Percentiles rank a stretch among this genome's conserved stretches.
These are phyloP conservation scores for Himantopus leucocephalus DNA, from an alignment of 2,113 vertebrate species.

Conservation along the genomic window DNA sequence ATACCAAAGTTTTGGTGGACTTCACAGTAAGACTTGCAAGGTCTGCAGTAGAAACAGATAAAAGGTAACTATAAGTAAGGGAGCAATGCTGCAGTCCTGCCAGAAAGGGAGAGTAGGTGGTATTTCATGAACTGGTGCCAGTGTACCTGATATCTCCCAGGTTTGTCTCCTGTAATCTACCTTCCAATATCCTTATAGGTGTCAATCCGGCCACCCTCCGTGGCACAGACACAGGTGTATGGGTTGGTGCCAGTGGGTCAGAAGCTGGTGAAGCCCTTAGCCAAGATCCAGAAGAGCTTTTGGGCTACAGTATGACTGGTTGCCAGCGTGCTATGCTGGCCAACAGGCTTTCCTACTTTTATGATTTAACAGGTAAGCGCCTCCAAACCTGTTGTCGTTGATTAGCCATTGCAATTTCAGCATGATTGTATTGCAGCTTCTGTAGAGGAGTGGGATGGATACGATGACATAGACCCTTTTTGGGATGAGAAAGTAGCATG, in stretches of 20 bases:
- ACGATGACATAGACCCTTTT: background rate
- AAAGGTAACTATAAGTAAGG: background rate
- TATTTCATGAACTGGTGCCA: background rate
- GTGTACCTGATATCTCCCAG: background rate
- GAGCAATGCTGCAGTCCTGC: background rate
- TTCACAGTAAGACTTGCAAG: background rate
- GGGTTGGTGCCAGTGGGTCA: conserved; percentile 90
- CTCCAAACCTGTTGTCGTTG: background rate
- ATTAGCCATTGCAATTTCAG: background rate
- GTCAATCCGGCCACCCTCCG: conserved; percentile 83
- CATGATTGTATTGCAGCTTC: background rate
- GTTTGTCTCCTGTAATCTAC: background rate
- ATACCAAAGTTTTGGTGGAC: background rate
- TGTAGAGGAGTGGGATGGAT: background rate
- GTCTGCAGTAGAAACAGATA: background rate
- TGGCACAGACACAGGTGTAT: conserved; percentile 89
- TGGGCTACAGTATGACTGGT: conserved; percentile 98
- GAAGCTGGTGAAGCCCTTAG: conserved; percentile 91
- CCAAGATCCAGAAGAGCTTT: conserved; percentile 89
- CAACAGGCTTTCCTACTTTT: conserved; percentile 94
- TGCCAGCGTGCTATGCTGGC: conserved; percentile 97
- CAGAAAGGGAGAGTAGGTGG: background rate
- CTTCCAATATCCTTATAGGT: conserved; percentile 69
- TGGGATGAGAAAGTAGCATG: background rate
- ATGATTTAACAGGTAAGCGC: conserved; percentile 85